Evolutionary conservation across 2,888 invertebrate genomes (phyloP), one percentile per base, ranked within the genome.

Genomic region (Azorinus chamasolen): DNA sequence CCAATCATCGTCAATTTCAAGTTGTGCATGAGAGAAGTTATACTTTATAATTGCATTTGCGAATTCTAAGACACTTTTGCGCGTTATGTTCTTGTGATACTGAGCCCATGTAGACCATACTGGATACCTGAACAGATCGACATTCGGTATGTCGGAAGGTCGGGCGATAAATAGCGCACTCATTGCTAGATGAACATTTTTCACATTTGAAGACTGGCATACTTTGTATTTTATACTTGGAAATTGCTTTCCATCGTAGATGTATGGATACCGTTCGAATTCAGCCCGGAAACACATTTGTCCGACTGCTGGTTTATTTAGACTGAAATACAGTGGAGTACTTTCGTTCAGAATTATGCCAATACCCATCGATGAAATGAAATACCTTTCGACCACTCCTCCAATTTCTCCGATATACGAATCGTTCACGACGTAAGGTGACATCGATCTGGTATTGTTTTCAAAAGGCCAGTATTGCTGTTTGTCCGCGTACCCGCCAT

Each of bases 91-190:
- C 1, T 95, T 94, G 84, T 96, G 85, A 95, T 96, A 96, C 74
- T 95, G 94, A 0, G 96, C 96, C 97, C 97, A 97, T 0, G 97
- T 97, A 0, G 97, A 97, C 97, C 97, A 98, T 64, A 97, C 95
- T 0, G 97, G 97, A 91, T 96, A 94, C 64, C 94, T 93, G 37
- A 97, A 95, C 95, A 97, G 96, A 64, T 95, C 94, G 70, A 94
- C 93, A 83, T 96, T 95, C 0, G 96, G 96, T 58, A 95, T 92
- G 43, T 94, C 95, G 16, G 59, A 92, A 0, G 96, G 96, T 85
- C 95, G 74, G 4, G 74, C 73, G 3, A 86, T 78, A 86, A 95
- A 95, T 1, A 94, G 94, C 22, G 94, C 93, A 0, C 96, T 94
- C 4, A 95, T 96, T 62, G 81, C 83, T n/a, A 66, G 63, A 55